Base-by-base conservation (phyloP, 2,113 vertebrate species). In the Pterophyllum scalare region DNA sequence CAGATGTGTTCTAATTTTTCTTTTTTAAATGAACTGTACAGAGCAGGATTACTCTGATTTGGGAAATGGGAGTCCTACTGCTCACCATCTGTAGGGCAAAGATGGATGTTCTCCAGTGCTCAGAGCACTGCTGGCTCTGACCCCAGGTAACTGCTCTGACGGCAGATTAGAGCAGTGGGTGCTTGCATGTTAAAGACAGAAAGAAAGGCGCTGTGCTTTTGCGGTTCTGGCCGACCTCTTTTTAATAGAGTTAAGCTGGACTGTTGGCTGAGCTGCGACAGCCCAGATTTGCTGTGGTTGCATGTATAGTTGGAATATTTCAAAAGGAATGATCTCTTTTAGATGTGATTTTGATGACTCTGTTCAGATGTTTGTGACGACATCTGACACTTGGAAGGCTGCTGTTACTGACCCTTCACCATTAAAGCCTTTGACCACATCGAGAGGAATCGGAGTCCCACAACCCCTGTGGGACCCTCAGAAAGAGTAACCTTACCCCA, bases 91-190 rank as follows among this genome's bases (percentile, higher is more conserved):
- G 90, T 52, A 74, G 67, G 88, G 77, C 54, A 75, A 87, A 87
- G 82, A 91, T 90, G 91, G 88, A 90, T 72, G 35, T 81, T 84
- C 87, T 91, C 85, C 88, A 93, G 88, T 74, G 70, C 59, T 77
- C 74, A 64, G 54, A 86, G 87, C 82, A 49, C 80, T 75, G 87
- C 88, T 92, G 90, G 91, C 90, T 87, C 80, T 11, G 74, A 80
- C 79, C 85, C 80, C 85, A 79, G 87, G 79, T 89, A 83, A 82
- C 82, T 59, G 60, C 24, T 72, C 64, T 9, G 31, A 76, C 75
- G 74, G 65, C 75, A 85, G 89, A 93, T 91, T 88, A 88, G 67
- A 85, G 76, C 82, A 17, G 58, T 4, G 75, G 35, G 35, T 1
- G 31, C 40, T 80, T 56, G 33, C 57, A 74, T 24, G 65, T 79